phyloP scores from a whole-genome alignment of 1,140 invertebrate genomes.

The Cryptotermes secundus region DNA sequence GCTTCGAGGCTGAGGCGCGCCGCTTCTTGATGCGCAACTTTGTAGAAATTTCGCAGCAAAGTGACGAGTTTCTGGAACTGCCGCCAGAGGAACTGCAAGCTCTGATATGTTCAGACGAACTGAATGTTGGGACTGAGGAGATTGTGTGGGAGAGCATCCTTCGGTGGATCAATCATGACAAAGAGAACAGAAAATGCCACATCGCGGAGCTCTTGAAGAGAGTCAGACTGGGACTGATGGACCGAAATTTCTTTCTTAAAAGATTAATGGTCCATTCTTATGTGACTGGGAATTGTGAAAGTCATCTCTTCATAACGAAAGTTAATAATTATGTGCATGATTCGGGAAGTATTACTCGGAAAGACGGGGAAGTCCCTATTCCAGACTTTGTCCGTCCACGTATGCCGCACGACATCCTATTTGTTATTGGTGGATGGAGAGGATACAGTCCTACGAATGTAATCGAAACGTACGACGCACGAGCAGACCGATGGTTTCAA shows the following conservation, averaged over 20 bases:
- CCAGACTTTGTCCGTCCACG: slow-evolving; percentile 64
- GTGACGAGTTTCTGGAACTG: slow-evolving; percentile 70
- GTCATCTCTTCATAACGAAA: slow-evolving; percentile 71
- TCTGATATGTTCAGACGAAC: slow-evolving; percentile 51
- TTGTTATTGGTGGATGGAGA: slow-evolving; percentile 76
- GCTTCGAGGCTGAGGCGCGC: slow-evolving; percentile 57
- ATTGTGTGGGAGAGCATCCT: slow-evolving; percentile 64
- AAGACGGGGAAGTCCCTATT: slow-evolving; percentile 60
- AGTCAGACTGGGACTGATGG: slow-evolving; percentile 48
- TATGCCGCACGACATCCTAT: slow-evolving; percentile 67
- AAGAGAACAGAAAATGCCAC: slow-evolving; percentile 59
- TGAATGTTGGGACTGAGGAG: slow-evolving; percentile 67
- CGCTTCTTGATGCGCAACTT: slow-evolving; percentile 74
- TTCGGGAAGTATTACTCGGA: slow-evolving; percentile 65
- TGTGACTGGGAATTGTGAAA: slow-evolving; percentile 62
- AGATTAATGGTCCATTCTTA: slow-evolving; percentile 64
- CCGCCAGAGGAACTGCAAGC: slow-evolving; percentile 62
- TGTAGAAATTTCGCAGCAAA: slow-evolving; percentile 61
- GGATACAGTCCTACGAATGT: slow-evolving; percentile 67
- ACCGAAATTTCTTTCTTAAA: not conserved
- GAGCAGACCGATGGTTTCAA: too few species aligned
- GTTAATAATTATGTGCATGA: slow-evolving; percentile 73
- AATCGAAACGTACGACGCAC: slow-evolving; percentile 79
- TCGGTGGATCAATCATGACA: slow-evolving; percentile 64
- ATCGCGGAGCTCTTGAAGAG: slow-evolving; percentile 75